A percentile compares a stretch with the other conserved stretches of the same genome.
phyloP scores from a whole-genome alignment of 2,797 vertebrate species.

The Chiloscyllium punctatum region DNA sequence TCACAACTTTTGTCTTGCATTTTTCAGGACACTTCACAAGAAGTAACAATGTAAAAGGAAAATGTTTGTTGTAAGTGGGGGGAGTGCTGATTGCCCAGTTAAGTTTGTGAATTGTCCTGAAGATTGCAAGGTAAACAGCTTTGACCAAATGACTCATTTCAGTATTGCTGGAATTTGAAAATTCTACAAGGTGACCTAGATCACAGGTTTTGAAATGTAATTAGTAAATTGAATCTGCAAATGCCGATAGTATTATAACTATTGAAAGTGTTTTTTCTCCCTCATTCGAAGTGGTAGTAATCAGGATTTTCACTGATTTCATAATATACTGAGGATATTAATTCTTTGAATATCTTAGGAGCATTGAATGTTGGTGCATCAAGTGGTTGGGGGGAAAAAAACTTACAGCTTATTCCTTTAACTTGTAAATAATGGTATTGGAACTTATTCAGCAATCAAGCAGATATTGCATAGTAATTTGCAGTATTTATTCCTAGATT shows the following conservation, averaged over 20 bases:
- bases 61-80: too few species aligned
- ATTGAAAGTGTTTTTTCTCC: not conserved
- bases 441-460: not conserved
- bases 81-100: too few species aligned
- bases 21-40: too few species aligned
- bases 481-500: not conserved
- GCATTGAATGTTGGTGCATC: not conserved
- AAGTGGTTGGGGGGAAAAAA: not conserved
- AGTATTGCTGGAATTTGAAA: not conserved
- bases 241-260: not conserved
- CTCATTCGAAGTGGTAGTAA: not conserved
- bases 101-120: too few species aligned
- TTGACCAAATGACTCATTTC: too few species aligned
- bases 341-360: not conserved
- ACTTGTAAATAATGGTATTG: not conserved
- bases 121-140: too few species aligned
- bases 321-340: not conserved
- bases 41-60: too few species aligned
- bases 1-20: too few species aligned
- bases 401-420: not conserved
- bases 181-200: not conserved
- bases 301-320: not conserved
- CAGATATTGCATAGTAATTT: not conserved
- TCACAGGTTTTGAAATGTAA: not conserved
- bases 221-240: not conserved